These are phyloP conservation scores for Hesperophylax magnus DNA, from an alignment of 1,140 invertebrate species.

Conservation along the genomic window DNA sequence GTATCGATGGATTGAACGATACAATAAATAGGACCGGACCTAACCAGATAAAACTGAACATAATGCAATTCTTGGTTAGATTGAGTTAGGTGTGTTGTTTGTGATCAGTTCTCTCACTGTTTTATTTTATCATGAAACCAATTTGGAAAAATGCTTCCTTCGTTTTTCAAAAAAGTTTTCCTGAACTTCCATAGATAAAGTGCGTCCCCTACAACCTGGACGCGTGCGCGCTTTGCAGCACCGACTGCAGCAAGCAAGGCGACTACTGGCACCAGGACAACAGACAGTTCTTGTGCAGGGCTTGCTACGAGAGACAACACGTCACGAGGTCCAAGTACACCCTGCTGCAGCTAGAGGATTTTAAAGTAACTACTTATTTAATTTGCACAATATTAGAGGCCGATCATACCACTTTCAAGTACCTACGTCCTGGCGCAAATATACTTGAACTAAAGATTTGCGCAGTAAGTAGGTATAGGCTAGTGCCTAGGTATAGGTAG, in stretches of 20 bases:
- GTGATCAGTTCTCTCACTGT: too few species aligned
- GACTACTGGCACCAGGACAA: slow-evolving; percentile 70
- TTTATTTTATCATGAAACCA: not conserved
- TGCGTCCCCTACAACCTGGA: slow-evolving; percentile 69
- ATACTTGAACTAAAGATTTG: too few species aligned
- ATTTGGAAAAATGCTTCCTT: not conserved
- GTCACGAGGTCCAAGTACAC: slow-evolving; percentile 65
- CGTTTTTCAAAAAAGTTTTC: slow-evolving; percentile 44
- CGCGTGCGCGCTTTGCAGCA: slow-evolving; percentile 64
- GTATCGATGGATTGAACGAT: too few species aligned
- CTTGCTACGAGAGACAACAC: slow-evolving; percentile 63
- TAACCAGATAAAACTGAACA: too few species aligned
- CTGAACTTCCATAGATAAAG: slow-evolving; percentile 62
- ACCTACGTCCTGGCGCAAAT: too few species aligned
- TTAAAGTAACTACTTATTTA: slow-evolving; percentile 62
- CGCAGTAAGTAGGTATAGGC: too few species aligned
- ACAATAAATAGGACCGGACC: too few species aligned
- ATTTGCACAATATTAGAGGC: too few species aligned
- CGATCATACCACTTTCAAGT: too few species aligned
- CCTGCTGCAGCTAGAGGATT: slow-evolving; percentile 64
- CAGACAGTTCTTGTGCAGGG: slow-evolving; percentile 66
- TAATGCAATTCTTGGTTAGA: too few species aligned
- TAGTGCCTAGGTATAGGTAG: too few species aligned
- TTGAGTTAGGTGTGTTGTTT: too few species aligned
- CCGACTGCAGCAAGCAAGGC: slow-evolving; percentile 66